Percentiles rank a stretch among this genome's conserved stretches.
Evolutionary conservation across 2,888 invertebrate species (phyloP).

Genomic region (Carterocephalus palaemon): DNA sequence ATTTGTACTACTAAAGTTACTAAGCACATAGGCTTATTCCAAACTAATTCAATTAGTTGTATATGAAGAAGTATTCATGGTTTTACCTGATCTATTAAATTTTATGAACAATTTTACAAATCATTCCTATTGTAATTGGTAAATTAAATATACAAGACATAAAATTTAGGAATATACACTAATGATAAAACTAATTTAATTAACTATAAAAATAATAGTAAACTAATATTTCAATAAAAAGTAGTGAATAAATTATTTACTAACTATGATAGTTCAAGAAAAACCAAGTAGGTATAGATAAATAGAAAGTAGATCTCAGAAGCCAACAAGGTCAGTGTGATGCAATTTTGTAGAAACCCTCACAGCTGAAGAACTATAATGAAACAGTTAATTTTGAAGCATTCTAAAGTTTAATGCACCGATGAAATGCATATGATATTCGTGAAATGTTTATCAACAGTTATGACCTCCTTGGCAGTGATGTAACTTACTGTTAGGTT

Average conservation of each 20-base stretch:
- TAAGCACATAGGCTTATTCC: no score
- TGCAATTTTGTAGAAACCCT: constrained; percentile 3
- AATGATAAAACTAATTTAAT: background rate
- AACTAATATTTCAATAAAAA: background rate
- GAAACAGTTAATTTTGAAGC: background rate
- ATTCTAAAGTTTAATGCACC: background rate
- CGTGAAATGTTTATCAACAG: constrained; percentile 72
- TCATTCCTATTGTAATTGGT: no score
- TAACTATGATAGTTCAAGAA: no score
- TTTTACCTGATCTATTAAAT: no score
- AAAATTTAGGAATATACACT: no score
- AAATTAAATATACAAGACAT: no score
- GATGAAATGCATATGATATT: constrained; percentile 34
- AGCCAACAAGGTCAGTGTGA: constrained; percentile 32
- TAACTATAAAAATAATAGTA: background rate
- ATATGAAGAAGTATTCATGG: no score
- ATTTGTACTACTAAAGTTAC: no score
- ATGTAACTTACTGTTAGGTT: constrained; percentile 73
- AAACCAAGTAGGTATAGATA: constrained; percentile 26
- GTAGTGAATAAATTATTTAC: no score
- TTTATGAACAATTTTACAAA: no score
- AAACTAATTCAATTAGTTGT: no score
- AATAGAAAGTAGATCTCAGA: constrained; percentile 53
- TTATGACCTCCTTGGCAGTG: constrained; percentile 67
- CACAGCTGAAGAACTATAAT: background rate